Base-by-base conservation (phyloP, 2,888 invertebrate genomes). In the Hydrotaea diabolus region DNA sequence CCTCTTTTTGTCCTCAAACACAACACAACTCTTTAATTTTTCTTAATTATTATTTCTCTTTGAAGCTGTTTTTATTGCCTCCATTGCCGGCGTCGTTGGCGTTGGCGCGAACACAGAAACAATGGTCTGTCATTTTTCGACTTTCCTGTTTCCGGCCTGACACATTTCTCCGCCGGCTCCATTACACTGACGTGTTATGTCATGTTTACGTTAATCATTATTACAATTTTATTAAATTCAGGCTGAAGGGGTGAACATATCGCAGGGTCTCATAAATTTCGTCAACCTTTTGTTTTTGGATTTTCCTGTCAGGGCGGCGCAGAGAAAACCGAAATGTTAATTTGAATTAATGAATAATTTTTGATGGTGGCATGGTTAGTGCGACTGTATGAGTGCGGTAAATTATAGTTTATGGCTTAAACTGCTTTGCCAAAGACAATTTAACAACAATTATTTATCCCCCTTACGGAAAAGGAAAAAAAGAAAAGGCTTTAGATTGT, bases 181-280 rank as follows among this genome's bases (percentile, higher is more conserved):
- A n/a, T 79, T 73, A 21, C 76, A 59, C 36, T 73, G 57, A 72
- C 83, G 73, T 79, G 83, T 64, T 75, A 64, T 83, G 83, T 83
- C 83, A 83, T 79, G 75, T 83, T 76, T 62, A 46, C 69, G 69
- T 69, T 69, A 69, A 69, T 69, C 69, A 69, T 69, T 69, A 69
- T 69, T 69, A 69, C 69, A 69, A 23, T 69, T 69, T 69, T 69
- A 69, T 43, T 69, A 69, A 69, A 69, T 43, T 43, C 43, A 69
- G 3, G 4, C 31, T 9, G 31, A 19, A 23, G 4, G 59, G 15
- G n/a, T 64, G 39, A 21, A 57, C 57, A 23, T 21, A 21, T 57
- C 66, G 11, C 13, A 23, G 69, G 69, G 23, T n/a, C 15, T 21
- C 31, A 21, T 23, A 69, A 69, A 69, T 59, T 59, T 2, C 23